phyloP scores from a whole-genome alignment of 1,140 invertebrate genomes.

The Ooceraea biroi region DNA sequence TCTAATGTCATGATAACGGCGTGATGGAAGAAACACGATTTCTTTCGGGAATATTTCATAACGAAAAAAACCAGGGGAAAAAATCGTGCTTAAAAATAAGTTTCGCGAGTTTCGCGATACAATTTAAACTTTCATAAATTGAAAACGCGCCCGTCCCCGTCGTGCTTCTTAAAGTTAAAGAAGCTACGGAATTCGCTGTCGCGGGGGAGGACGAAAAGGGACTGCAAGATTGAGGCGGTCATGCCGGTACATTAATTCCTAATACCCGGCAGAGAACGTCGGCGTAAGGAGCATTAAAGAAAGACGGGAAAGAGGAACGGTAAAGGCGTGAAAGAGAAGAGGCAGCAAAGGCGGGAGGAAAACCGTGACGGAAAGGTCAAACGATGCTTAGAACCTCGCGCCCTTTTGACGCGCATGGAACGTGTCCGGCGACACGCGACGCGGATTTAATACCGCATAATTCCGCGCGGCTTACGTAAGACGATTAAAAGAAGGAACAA shows the following conservation, averaged over 20 bases:
- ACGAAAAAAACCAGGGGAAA: background rate
- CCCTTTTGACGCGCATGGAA: constrained; percentile 33
- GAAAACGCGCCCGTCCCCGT: constrained; percentile 35
- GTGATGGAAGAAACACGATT: background rate
- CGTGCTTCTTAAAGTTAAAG: constrained; percentile 53
- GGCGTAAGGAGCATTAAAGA: constrained; percentile 51
- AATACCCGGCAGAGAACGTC: constrained; percentile 45
- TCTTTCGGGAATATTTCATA: constrained; percentile 25
- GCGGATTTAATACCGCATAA: constrained; percentile 52
- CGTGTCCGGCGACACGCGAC: constrained; percentile 36
- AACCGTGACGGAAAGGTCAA: constrained; percentile 43
- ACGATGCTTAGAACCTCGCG: constrained; percentile 12
- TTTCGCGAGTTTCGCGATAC: constrained; percentile 44
- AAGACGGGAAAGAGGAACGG: background rate
- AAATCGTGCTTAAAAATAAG: constrained; percentile 6
- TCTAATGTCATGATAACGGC: constrained; percentile 14
- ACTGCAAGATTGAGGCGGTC: constrained; percentile 53
- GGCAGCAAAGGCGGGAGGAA: background rate
- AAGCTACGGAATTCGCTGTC: constrained; percentile 54
- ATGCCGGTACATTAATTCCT: constrained; percentile 61
- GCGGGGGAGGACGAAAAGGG: constrained; percentile 32
- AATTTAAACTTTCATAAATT: constrained; percentile 54
- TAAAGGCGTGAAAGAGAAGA: background rate
- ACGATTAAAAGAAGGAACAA: constrained; percentile 40
- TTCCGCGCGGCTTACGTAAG: constrained; percentile 48